A percentile compares a stretch with the other conserved stretches of the same genome.
Evolutionary conservation across 2,113 vertebrate species (phyloP).

Genomic region (Oenanthe oenanthe): DNA sequence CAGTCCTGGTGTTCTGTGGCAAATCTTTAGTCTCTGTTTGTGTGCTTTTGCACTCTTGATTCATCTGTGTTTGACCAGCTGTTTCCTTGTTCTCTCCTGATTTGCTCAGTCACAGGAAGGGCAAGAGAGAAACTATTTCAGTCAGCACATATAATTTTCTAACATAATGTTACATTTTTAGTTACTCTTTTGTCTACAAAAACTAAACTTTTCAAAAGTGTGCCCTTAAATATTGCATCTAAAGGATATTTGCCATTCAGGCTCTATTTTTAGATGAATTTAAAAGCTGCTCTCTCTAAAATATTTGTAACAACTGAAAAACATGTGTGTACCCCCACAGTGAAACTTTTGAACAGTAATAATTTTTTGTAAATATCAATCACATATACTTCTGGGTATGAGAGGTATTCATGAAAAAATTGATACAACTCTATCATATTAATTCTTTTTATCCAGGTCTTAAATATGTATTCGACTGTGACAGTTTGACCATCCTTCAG

Average conservation of each 20-base stretch:
- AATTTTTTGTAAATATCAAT: not conserved
- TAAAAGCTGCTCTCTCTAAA: not conserved
- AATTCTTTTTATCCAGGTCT: not conserved
- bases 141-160: constrained; percentile 47
- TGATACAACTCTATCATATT: not conserved
- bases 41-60: constrained; percentile 10
- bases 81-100: constrained; percentile 54
- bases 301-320: not conserved
- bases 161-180: not conserved
- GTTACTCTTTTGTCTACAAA: not conserved
- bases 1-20: not conserved
- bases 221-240: not conserved
- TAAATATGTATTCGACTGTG: not conserved
- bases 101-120: constrained; percentile 46
- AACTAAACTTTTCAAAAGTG: not conserved
- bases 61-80: constrained; percentile 54
- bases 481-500: not conserved
- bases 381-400: not conserved
- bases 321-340: not conserved
- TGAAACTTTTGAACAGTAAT: not conserved
- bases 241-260: not conserved
- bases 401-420: not conserved
- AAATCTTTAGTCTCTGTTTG: constrained; percentile 33
- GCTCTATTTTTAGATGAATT: not conserved
- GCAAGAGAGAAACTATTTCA: constrained; percentile 42